Evolutionary conservation across 2,888 invertebrate genomes (phyloP), one percentile per base, ranked within the genome.

Genomic region (Hirtodrosophila cameraria): DNA sequence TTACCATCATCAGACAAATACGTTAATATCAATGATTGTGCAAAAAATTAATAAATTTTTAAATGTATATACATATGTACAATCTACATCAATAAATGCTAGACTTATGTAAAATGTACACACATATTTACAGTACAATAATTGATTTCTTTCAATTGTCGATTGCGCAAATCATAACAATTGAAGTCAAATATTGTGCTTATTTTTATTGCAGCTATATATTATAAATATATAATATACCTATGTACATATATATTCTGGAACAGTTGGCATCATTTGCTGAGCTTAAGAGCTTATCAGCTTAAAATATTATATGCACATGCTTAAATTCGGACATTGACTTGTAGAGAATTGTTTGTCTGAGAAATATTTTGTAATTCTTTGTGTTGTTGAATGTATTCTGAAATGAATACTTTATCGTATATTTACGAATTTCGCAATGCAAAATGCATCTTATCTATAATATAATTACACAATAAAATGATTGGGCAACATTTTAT

Each of bases 261-360:
- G 12, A 30, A 53, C 50, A 66, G 61, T 53, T 33, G 16, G 38
- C 20, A 25, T 43, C 50, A 39, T 52, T 49, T 28, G 52, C 31
- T 45, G 46, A 60, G 53, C 48, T 41, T 12, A 35, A 66, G 6
- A 23, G 23, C 52, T 53, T 57, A 70, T 71, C 66, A 57, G 52
- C 28, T 38, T 13, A 13, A 31, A 25, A 15, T 11, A n/a, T 33
- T 11, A n/a, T 33, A 13, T 27, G 20, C 27, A 13, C 11, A 36
- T 28, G 15, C 48, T 18, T 55, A 36, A 38, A 50, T 15, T 31
- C 68, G 71, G 71, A 49, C 71, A 41, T 25, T 55, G 61, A 65
- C 60, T 39, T 31, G 15, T 18, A 11, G 6, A 50, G 36, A 46
- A 45, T 48, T 31, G 23, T 43, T 70, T 52, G 46, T 36, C 15